A percentile compares a stretch with the other conserved stretches of the same genome.
Conservation (phyloP, 2,888 invertebrate genomes). For the Drosophila trichaetosa region DNA sequence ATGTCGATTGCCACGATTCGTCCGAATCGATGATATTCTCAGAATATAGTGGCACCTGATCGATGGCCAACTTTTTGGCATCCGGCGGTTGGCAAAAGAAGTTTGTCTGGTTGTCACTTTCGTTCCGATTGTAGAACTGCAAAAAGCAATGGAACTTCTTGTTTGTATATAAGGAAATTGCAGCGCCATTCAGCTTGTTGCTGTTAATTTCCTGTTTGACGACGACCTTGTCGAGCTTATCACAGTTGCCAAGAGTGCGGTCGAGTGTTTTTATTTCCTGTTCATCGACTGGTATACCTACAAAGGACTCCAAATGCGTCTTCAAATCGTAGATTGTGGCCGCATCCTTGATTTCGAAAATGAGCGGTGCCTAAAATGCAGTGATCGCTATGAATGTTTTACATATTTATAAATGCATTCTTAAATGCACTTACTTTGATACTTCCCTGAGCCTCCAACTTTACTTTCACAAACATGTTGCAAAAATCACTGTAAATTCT, state of each 20-base stretch:
- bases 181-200: slow-evolving; percentile 38
- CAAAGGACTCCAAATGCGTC: slow-evolving; percentile 10
- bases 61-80: slow-evolving; percentile 32
- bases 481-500: background rate
- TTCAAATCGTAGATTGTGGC: slow-evolving; percentile 34
- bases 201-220: slow-evolving; percentile 12
- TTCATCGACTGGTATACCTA: slow-evolving; percentile 25
- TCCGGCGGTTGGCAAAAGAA: slow-evolving; percentile 29
- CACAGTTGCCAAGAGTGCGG: slow-evolving; percentile 12
- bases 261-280: slow-evolving; percentile 37
- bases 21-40: slow-evolving; percentile 35
- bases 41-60: slow-evolving; percentile 28
- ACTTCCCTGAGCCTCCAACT: slow-evolving; percentile 31
- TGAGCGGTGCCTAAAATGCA: slow-evolving; percentile 21
- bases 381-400: background rate
- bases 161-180: slow-evolving; percentile 40
- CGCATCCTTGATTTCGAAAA: slow-evolving; percentile 26
- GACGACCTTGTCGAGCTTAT: slow-evolving; percentile 19
- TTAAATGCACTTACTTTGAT: slow-evolving; percentile 5
- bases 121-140: slow-evolving; percentile 41
- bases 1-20: slow-evolving; percentile 25
- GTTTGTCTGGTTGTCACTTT: slow-evolving; percentile 33
- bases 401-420: background rate
- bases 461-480: slow-evolving; percentile 51
- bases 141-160: slow-evolving; percentile 43